phyloP scores from a whole-genome alignment of 2,113 vertebrate species.

The Cinclus mexicanus region DNA sequence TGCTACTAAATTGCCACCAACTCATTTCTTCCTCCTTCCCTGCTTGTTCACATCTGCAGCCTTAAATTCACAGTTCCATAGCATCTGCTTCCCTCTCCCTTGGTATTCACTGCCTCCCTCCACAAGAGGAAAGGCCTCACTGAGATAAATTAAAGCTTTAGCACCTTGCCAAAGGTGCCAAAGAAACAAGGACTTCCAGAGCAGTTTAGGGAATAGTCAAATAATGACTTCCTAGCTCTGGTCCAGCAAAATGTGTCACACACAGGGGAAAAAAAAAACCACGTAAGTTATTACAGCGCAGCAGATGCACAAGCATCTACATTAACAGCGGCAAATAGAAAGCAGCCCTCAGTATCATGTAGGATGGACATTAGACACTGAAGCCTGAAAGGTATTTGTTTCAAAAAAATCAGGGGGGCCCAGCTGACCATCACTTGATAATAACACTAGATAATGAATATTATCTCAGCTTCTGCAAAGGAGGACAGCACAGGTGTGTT shows the following conservation, averaged over 20 bases:
- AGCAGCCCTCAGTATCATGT: neutral
- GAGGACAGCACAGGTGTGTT: neutral
- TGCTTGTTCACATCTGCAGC: neutral
- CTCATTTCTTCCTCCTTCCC: neutral
- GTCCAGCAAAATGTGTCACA: neutral
- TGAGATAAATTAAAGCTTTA: neutral
- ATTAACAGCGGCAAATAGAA: neutral
- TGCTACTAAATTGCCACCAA: neutral
- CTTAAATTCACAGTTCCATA: neutral
- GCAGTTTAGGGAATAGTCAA: neutral
- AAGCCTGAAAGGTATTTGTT: neutral
- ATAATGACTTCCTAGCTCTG: neutral
- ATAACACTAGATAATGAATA: neutral
- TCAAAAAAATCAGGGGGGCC: neutral
- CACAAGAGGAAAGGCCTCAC: neutral
- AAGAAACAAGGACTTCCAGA: neutral
- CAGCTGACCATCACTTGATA: neutral
- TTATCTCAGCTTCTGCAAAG: neutral
- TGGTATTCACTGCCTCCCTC: neutral
- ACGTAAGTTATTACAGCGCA: fast-evolving
- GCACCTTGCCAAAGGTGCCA: neutral
- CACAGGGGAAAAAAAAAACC: neutral
- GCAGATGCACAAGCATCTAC: neutral
- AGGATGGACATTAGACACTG: neutral
- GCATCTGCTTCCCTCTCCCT: neutral